phyloP scores from a whole-genome alignment of 2,113 vertebrate genomes.

The Heterotilapia buettikoferi region DNA sequence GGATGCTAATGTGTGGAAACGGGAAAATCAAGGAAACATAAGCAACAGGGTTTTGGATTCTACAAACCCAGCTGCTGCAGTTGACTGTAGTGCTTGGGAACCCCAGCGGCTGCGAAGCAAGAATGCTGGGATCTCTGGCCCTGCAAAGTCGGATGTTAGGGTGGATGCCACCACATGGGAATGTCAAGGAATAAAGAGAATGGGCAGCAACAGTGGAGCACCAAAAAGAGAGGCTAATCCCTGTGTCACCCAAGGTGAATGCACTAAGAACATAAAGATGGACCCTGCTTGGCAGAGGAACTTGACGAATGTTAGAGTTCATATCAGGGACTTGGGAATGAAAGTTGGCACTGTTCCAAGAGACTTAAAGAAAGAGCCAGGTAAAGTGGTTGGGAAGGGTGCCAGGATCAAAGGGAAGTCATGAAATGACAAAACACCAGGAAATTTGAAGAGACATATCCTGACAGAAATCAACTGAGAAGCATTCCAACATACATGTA shows the following conservation, averaged over 20 bases:
- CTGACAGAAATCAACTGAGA: neutral
- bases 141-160: neutral
- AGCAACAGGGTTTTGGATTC: neutral
- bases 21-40: neutral
- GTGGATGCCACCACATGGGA: neutral
- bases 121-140: neutral
- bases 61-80: neutral
- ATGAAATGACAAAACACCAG: neutral
- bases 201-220: neutral
- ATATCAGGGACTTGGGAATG: conserved; percentile 43
- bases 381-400: neutral
- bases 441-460: neutral
- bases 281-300: conserved; percentile 38
- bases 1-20: neutral
- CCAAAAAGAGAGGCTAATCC: neutral
- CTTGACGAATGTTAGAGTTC: conserved; percentile 27
- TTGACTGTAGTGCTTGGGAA: neutral
- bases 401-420: conserved; percentile 1
- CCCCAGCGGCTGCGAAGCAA: neutral
- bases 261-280: conserved; percentile 6
- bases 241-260: neutral
- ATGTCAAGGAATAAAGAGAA: neutral
- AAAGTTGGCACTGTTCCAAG: neutral
- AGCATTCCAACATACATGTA: neutral
- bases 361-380: neutral